phyloP scores from a whole-genome alignment of 2,797 vertebrate genomes.

The Gymnocypris eckloni region DNA sequence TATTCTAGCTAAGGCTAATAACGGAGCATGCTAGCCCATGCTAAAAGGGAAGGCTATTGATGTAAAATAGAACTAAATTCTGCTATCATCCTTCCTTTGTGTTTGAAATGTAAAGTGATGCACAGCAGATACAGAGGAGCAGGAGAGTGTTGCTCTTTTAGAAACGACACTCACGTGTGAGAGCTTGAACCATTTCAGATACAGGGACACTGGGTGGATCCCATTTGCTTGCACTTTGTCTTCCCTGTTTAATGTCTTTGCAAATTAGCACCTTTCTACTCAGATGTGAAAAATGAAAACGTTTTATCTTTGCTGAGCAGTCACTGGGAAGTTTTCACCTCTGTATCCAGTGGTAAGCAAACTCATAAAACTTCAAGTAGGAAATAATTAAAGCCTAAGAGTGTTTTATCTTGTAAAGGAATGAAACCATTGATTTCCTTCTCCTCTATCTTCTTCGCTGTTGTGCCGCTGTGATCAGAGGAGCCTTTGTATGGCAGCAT shows the following conservation, averaged over 20 bases:
- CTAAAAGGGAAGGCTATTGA: not conserved
- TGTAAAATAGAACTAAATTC: not conserved
- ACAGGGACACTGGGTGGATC: slow-evolving; percentile 26
- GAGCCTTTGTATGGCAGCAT: slow-evolving; percentile 69
- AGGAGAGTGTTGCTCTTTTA: not conserved
- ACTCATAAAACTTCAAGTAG: slow-evolving; percentile 73
- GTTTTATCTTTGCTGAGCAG: slow-evolving; percentile 61
- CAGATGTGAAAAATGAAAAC: slow-evolving; percentile 50
- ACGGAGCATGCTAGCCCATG: too few relatives aligned
- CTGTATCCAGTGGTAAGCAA: slow-evolving; percentile 72
- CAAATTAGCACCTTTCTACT: slow-evolving; percentile 55
- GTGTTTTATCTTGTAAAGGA: slow-evolving; percentile 75
- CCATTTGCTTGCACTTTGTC: slow-evolving; percentile 25
- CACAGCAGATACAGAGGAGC: not conserved
- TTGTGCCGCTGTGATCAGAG: slow-evolving; percentile 74
- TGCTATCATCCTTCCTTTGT: not conserved
- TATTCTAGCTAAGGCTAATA: not conserved
- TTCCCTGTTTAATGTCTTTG: slow-evolving; percentile 40
- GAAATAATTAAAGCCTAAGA: slow-evolving; percentile 77
- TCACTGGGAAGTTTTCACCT: slow-evolving; percentile 68
- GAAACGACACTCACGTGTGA: not conserved
- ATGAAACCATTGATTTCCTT: slow-evolving; percentile 70
- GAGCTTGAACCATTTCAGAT: slow-evolving; percentile 26
- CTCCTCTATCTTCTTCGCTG: slow-evolving; percentile 62
- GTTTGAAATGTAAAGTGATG: not conserved